phyloP scores from a whole-genome alignment of 2,113 vertebrate species.

The Oenanthe melanoleuca region DNA sequence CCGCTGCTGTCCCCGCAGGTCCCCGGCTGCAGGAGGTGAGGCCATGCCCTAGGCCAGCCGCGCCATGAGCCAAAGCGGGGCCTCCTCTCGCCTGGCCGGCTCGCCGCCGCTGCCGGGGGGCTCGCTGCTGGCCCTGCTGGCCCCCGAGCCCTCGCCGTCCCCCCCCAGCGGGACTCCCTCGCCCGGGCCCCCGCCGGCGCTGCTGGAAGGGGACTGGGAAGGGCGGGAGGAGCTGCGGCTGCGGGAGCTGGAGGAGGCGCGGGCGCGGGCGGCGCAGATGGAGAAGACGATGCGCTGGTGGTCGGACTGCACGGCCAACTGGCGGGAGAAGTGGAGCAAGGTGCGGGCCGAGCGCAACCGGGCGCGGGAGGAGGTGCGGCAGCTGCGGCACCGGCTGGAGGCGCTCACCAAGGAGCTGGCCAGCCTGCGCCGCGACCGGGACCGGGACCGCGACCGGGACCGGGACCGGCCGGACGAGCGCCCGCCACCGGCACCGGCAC shows the following conservation, averaged over 20 bases:
- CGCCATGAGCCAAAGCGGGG: conserved; percentile 76
- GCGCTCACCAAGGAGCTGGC: conserved; percentile 92
- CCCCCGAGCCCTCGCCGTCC: conserved; percentile 84
- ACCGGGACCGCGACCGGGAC: conserved; percentile 79
- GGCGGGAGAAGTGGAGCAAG: conserved; percentile 99
- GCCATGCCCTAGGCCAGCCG: neutral
- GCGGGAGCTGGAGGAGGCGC: conserved; percentile 92
- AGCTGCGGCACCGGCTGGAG: conserved; percentile 90
- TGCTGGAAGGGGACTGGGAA: conserved; percentile 91
- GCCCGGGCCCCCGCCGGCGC: conserved; percentile 76
- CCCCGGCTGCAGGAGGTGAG: rapidly evolving
- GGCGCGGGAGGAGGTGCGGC: conserved; percentile 90
- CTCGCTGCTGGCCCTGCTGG: conserved; percentile 83
- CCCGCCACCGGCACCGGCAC: conserved; percentile 72
- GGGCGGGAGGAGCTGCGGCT: conserved; percentile 93
- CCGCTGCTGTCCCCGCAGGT: neutral
- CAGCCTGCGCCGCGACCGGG: conserved; percentile 80
- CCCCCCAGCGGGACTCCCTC: conserved; percentile 87
- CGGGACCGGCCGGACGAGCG: conserved; percentile 74
- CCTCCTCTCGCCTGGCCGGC: conserved; percentile 67
- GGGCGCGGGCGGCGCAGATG: conserved; percentile 93
- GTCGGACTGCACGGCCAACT: conserved; percentile 98
- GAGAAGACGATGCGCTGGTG: conserved; percentile 99
- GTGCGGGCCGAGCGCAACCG: conserved; percentile 93
- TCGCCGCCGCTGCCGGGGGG: conserved; percentile 74